phyloP scores from a whole-genome alignment of 1,140 invertebrate genomes.

The Rhagoletis pomonella region DNA sequence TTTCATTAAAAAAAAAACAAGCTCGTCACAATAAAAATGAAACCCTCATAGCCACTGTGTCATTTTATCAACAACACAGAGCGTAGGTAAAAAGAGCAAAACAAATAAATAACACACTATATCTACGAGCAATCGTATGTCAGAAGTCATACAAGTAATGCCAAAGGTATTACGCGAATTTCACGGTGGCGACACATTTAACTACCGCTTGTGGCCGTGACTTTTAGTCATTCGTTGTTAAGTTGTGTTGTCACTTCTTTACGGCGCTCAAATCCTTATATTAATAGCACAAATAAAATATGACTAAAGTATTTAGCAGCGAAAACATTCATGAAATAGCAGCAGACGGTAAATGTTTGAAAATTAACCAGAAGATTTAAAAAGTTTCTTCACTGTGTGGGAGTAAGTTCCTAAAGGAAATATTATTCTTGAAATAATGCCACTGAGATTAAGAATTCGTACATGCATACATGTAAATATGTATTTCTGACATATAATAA shows the following conservation, averaged over 20 bases:
- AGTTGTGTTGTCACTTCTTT: constrained; percentile 30
- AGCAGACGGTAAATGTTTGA: constrained; percentile 22
- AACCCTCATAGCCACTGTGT: too few relatives aligned
- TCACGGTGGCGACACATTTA: neutral
- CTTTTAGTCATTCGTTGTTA: constrained; percentile 29
- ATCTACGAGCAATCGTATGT: neutral
- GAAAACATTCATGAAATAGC: neutral
- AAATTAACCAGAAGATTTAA: neutral
- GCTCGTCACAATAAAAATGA: too few relatives aligned
- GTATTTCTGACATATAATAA: too few relatives aligned
- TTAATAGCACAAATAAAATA: constrained; percentile 38
- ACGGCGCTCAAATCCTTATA: constrained; percentile 18
- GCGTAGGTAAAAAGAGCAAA: neutral
- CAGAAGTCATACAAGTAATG: too few relatives aligned
- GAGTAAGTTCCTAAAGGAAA: too few relatives aligned
- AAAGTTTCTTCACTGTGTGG: neutral
- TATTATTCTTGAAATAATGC: too few relatives aligned
- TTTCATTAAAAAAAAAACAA: too few relatives aligned
- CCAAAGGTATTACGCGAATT: neutral
- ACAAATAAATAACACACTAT: neutral
- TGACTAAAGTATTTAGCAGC: neutral
- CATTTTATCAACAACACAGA: too few relatives aligned
- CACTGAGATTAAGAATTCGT: too few relatives aligned
- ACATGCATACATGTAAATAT: too few relatives aligned
- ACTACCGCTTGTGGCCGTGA: constrained; percentile 9